Evolutionary conservation across 2,888 invertebrate genomes (phyloP).

Genomic region (Agriotes lineatus): DNA sequence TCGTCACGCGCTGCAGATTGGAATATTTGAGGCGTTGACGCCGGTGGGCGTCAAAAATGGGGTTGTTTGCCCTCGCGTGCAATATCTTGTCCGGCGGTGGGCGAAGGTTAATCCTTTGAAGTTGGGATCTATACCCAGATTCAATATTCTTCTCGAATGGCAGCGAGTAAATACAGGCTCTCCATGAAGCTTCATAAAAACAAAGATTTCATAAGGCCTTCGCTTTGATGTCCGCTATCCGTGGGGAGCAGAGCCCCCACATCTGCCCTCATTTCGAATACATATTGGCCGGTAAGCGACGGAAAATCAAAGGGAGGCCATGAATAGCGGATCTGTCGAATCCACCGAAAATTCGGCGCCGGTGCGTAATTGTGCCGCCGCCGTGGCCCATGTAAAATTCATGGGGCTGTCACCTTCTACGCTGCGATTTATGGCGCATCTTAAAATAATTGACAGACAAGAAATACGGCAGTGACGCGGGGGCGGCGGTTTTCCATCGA

Average conservation of each 20-base stretch:
- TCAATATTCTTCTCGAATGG: constrained; percentile 46
- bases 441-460: constrained; percentile 61
- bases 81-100: constrained; percentile 41
- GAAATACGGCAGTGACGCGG: constrained; percentile 52
- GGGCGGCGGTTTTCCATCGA: constrained; percentile 51
- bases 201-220: constrained; percentile 59
- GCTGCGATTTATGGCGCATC: constrained; percentile 60
- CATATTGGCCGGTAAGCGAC: constrained; percentile 59
- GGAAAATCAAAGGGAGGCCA: constrained; percentile 58
- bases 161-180: constrained; percentile 44
- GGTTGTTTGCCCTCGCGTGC: constrained; percentile 29
- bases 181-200: constrained; percentile 56
- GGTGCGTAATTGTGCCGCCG: constrained; percentile 59
- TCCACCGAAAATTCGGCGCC: constrained; percentile 42
- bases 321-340: constrained; percentile 56
- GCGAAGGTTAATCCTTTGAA: constrained; percentile 47
- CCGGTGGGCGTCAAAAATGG: constrained; percentile 4
- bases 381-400: constrained; percentile 62
- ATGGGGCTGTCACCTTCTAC: constrained; percentile 60
- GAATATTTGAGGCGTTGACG: constrained; percentile 6
- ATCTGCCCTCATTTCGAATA: constrained; percentile 53
- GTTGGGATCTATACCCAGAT: constrained; percentile 41
- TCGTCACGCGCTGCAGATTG: background rate
- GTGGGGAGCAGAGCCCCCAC: constrained; percentile 51
- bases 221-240: constrained; percentile 59